These are phyloP conservation scores for Caenorhabditis macrosperma DNA, from an alignment of 2,888 invertebrate genomes.

Conservation along the genomic window DNA sequence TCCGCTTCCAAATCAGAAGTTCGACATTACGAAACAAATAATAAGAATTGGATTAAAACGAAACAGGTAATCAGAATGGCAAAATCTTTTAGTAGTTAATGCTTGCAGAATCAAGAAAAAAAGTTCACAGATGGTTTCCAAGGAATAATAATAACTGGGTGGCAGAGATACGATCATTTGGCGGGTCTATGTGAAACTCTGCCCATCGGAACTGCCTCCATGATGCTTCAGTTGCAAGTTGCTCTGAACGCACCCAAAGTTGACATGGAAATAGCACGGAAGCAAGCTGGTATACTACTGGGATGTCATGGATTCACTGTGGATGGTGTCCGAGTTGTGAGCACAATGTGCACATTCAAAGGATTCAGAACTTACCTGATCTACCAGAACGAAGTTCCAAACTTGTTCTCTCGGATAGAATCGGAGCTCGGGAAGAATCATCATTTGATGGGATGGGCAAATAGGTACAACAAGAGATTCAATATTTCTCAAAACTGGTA, in stretches of 20 bases:
- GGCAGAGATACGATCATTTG: constrained; percentile 82
- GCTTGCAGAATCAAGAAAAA: constrained; percentile 58
- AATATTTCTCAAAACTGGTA: constrained; percentile 73
- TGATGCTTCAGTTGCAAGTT: constrained; percentile 70
- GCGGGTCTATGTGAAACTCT: constrained; percentile 82
- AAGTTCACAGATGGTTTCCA: constrained; percentile 76
- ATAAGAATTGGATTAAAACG: constrained; percentile 80
- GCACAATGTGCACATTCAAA: constrained; percentile 38
- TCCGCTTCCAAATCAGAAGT: constrained; percentile 80
- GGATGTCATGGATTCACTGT: constrained; percentile 63
- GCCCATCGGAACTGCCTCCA: constrained; percentile 80
- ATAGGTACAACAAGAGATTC: constrained; percentile 67
- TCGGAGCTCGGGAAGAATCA: constrained; percentile 65
- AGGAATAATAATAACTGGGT: constrained; percentile 82
- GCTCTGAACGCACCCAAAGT: constrained; percentile 59
- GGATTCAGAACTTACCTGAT: constrained; percentile 64
- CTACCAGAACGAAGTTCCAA: constrained; percentile 64
- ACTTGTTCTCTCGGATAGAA: constrained; percentile 52
- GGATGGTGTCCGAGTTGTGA: constrained; percentile 50
- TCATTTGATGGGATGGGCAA: constrained; percentile 74
- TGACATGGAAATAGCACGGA: constrained; percentile 32
- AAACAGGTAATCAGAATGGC: constrained; percentile 64
- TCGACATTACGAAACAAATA: constrained; percentile 81
- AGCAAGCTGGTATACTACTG: constrained; percentile 54
- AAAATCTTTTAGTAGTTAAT: too few relatives aligned